Conservation (phyloP, 2,888 invertebrate species). For the Lamellibrachia columna region DNA sequence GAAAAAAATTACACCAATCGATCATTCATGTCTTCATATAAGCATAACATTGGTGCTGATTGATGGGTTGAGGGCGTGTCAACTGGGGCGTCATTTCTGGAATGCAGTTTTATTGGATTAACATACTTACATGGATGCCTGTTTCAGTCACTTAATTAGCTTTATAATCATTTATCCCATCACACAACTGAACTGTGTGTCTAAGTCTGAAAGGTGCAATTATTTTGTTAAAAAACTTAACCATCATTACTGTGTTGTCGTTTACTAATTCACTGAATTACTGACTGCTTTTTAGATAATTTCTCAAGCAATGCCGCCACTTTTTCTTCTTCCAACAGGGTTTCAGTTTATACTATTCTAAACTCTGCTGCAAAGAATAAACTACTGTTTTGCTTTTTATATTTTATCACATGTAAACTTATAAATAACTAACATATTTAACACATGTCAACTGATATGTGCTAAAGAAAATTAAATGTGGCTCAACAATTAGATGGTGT, state of each 20-base stretch:
- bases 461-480: neutral
- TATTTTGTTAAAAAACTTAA: neutral
- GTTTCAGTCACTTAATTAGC: neutral
- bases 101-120: neutral
- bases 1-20: neutral
- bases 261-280: neutral
- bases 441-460: neutral
- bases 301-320: no score
- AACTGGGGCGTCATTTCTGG: neutral
- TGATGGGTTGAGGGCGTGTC: neutral
- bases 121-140: neutral
- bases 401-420: neutral
- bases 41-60: neutral
- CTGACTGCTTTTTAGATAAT: no score
- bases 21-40: neutral
- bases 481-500: neutral
- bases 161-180: neutral
- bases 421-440: neutral
- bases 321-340: no score
- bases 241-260: neutral
- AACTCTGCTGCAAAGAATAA: neutral
- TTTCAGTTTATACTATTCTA: neutral
- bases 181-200: neutral
- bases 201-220: neutral
- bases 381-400: neutral